Conservation (phyloP, 2,113 vertebrate species). For the Nicator chloris region DNA sequence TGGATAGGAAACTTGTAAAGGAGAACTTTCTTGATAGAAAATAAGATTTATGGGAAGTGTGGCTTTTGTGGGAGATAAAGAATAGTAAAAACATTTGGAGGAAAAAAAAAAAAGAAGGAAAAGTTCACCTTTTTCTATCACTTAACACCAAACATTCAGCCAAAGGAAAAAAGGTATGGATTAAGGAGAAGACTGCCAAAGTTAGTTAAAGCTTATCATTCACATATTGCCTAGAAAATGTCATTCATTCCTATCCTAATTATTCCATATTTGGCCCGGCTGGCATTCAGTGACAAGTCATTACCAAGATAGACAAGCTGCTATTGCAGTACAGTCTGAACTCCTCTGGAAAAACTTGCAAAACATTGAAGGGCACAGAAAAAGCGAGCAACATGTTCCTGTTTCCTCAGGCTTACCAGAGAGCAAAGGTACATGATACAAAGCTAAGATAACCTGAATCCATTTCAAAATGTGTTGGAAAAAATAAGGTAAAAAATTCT, state of each 20-base stretch:
- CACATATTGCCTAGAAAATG: conserved; percentile 9
- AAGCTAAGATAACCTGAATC: background rate
- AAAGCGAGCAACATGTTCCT: background rate
- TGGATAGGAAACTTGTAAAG: background rate
- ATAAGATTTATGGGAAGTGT: background rate
- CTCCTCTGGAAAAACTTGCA: background rate
- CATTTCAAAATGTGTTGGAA: background rate
- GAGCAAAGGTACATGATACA: background rate
- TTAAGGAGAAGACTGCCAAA: background rate
- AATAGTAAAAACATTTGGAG: background rate
- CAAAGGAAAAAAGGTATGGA: background rate
- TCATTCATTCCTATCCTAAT: background rate
- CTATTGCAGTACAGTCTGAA: background rate
- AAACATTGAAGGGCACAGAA: background rate
- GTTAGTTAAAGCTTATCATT: background rate
- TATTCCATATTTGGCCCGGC: conserved; percentile 1
- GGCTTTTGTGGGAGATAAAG: background rate
- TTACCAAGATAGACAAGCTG: background rate
- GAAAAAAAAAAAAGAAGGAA: background rate
- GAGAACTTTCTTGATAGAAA: background rate
- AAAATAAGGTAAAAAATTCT: background rate
- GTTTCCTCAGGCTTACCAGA: background rate
- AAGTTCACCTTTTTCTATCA: background rate
- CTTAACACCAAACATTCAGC: background rate
- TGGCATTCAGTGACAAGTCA: background rate